Percentiles rank a stretch among this genome's conserved stretches.
These are phyloP conservation scores for Eidolon helvum DNA, from an alignment of 2,113 vertebrate species.

Conservation along the genomic window DNA sequence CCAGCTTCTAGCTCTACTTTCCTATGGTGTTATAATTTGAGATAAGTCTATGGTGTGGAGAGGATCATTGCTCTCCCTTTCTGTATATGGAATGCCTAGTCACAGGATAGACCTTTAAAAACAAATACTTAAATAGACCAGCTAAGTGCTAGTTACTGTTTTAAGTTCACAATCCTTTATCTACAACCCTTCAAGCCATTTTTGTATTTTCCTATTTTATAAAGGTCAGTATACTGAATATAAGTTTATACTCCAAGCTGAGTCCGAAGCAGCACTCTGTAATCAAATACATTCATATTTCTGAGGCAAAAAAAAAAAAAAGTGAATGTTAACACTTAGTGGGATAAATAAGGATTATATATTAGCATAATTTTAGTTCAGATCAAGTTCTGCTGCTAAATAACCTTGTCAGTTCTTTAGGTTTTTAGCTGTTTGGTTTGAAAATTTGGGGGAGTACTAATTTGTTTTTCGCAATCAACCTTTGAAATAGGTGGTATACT, in stretches of 20 bases:
- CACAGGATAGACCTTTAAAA: neutral
- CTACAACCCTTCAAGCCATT: neutral
- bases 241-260: neutral
- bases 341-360: neutral
- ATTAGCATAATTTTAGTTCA: neutral
- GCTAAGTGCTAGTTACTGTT: slow-evolving; percentile 18
- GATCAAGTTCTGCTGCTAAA: neutral
- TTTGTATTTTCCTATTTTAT: slow-evolving; percentile 33
- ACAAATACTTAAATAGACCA: slow-evolving; percentile 16
- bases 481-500: neutral
- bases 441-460: neutral
- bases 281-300: slow-evolving; percentile 44
- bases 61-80: neutral
- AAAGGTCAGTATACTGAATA: slow-evolving; percentile 4
- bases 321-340: neutral
- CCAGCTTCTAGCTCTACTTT: neutral
- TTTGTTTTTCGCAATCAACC: neutral
- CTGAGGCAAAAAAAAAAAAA: neutral
- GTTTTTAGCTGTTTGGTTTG: neutral
- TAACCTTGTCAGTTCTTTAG: neutral
- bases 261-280: neutral
- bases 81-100: neutral
- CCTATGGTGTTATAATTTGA: neutral
- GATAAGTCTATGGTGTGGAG: neutral
- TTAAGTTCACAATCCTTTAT: neutral